Conservation (phyloP, 2,113 vertebrate genomes). For the Nothoprocta pentlandii region DNA sequence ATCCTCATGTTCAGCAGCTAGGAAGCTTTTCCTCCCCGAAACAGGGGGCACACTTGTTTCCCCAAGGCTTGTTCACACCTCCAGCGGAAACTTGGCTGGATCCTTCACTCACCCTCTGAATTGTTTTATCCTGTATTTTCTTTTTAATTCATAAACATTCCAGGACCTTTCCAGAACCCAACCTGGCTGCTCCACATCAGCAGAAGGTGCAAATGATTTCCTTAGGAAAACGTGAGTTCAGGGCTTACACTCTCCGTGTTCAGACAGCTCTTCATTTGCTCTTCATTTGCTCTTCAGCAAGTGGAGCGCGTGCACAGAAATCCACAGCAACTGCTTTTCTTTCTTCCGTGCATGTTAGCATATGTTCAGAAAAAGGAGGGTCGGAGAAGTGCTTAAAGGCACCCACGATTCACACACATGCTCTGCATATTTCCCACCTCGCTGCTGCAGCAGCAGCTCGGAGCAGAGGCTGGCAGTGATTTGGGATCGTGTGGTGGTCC, state of each 20-base stretch:
- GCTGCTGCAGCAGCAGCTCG: not conserved
- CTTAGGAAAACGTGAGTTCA: not conserved
- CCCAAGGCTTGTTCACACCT: not conserved
- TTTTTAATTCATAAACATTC: constrained; percentile 47
- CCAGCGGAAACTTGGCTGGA: constrained; percentile 34
- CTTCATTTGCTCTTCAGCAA: not conserved
- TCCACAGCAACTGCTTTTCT: constrained; percentile 33
- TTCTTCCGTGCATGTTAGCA: not conserved
- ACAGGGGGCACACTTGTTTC: constrained; percentile 1
- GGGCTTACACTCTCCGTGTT: accelerated
- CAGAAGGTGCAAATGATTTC: constrained; percentile 32
- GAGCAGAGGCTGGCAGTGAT: not conserved
- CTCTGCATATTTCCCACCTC: not conserved
- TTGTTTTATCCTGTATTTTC: constrained; percentile 18
- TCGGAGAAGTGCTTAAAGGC: constrained; percentile 19
- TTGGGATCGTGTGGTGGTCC: not conserved
- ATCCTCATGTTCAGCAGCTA: not conserved
- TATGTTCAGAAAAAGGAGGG: constrained; percentile 20
- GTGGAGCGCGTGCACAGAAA: not conserved
- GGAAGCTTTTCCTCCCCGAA: not conserved
- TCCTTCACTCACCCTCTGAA: not conserved
- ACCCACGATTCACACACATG: not conserved
- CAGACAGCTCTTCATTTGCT: too few relatives aligned
- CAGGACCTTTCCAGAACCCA: constrained; percentile 26
- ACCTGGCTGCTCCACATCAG: constrained; percentile 18